Base-by-base conservation (phyloP, 2,797 vertebrate species). In the Uromys caudimaculatus region DNA sequence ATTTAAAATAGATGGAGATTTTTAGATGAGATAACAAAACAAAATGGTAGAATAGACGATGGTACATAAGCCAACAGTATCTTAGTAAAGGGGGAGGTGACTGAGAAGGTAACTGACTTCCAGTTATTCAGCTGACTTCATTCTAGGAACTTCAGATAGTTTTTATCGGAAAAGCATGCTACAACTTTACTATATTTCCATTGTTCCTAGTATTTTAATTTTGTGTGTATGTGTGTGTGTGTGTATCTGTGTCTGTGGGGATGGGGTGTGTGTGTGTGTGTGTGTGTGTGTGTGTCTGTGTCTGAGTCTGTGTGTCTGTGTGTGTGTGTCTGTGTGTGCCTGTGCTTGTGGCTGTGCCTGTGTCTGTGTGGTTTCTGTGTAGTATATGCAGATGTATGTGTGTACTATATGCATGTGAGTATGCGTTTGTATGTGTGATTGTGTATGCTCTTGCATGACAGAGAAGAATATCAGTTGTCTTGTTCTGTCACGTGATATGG, bases 11-110 rank as follows among this genome's bases (percentile, higher is more conserved):
- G 4, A 4, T 47, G 29, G 5, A 82, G 23, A 41, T 4, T 35
- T 64, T 84, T 64, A 84, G 10, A 47, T 21, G 10, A 47, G 47
- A 35, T 19, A 82, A 58, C 23, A 44, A 32, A 10, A 60, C 23
- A 32, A 44, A 44, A 44, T 2, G 47, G 27, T 47, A 47, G 17
- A 62, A 38, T 62, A 47, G 27, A 62, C 47, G 38, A 32, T 35
- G 10, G 29, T 47, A 64, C 10, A 6, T 21, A 84, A 54, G 38
- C 3, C 62, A 84, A 54, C 3, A 77, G 3, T 91, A 50, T 64
- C 85, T 93, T 81, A 76, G 73, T 44, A 19, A 93, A 71, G 23
- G 91, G n/a, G 7, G 35, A 90, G 87, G 4, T 76, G 9, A 27
- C 2, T 91, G 29, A 47, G 27, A 82, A 56, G 56, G 9, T 85